Percentiles rank a stretch among this genome's conserved stretches.
These are phyloP conservation scores for Scolopax rusticola DNA, from an alignment of 2,797 vertebrate genomes.

Conservation along the genomic window DNA sequence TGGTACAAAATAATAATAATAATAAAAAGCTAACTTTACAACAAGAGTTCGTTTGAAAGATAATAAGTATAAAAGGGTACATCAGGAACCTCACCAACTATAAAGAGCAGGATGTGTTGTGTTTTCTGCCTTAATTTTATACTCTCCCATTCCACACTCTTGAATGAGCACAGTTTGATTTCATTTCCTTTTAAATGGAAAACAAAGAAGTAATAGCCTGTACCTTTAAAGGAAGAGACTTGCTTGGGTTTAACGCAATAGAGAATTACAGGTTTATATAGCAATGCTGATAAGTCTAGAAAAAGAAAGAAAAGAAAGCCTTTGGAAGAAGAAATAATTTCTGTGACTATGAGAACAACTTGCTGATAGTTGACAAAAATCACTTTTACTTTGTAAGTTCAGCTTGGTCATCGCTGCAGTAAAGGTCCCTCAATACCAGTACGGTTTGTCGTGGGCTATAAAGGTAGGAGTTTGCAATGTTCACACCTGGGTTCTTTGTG, in stretches of 20 bases:
- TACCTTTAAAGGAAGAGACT: slow-evolving; percentile 33
- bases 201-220: slow-evolving; percentile 56
- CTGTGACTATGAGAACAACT: background rate
- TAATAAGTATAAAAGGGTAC: slow-evolving; percentile 23
- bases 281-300: background rate
- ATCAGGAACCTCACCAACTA: background rate
- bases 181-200: slow-evolving; percentile 67
- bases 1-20: too few relatives aligned
- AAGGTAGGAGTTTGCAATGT: background rate
- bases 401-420: background rate
- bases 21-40: background rate
- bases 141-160: slow-evolving; percentile 15
- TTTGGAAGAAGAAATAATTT: slow-evolving; percentile 10
- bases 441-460: background rate
- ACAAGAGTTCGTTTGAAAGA: slow-evolving; percentile 24
- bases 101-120: slow-evolving; percentile 10
- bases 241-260: slow-evolving; percentile 14
- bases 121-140: slow-evolving; percentile 54
- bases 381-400: background rate
- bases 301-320: background rate
- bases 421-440: background rate
- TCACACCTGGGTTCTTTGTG: background rate
- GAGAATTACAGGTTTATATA: slow-evolving; percentile 39
- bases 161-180: slow-evolving; percentile 56
- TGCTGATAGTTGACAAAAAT: background rate